Percentiles rank a stretch among this genome's conserved stretches.
Conservation (phyloP, 2,888 invertebrate genomes). For the Standfussiana lucernea region DNA sequence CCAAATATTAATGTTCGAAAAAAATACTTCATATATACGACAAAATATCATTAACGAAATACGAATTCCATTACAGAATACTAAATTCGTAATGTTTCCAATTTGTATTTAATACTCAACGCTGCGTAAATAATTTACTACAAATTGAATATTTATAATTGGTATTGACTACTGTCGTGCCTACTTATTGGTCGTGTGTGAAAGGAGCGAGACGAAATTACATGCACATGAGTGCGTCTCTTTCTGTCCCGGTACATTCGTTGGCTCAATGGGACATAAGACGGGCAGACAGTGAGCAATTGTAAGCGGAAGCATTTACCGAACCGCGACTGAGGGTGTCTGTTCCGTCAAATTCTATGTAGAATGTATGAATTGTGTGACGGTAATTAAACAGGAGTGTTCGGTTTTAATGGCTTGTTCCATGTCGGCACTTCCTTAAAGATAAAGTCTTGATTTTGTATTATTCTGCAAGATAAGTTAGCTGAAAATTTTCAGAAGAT, state of each 20-base stretch:
- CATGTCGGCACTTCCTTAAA: background rate
- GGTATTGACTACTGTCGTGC: constrained; percentile 40
- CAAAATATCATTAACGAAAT: constrained; percentile 27
- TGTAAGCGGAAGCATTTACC: constrained; percentile 70
- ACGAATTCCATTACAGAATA: constrained; percentile 47
- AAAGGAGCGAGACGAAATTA: constrained; percentile 55
- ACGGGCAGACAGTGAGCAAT: constrained; percentile 69
- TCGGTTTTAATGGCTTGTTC: background rate
- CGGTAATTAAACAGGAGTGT: constrained; percentile 38
- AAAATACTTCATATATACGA: constrained; percentile 5
- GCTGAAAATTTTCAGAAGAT: background rate
- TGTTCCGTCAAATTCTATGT: constrained; percentile 40
- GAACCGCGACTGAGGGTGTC: constrained; percentile 50
- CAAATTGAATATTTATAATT: constrained; percentile 52
- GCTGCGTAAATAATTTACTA: constrained; percentile 46
- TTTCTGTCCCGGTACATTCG: constrained; percentile 57
- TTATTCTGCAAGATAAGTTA: background rate
- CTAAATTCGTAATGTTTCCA: constrained; percentile 28
- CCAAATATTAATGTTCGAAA: background rate
- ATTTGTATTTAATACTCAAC: constrained; percentile 37
- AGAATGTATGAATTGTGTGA: constrained; percentile 35
- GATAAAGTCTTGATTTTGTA: background rate
- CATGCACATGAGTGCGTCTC: constrained; percentile 60
- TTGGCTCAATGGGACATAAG: constrained; percentile 60
- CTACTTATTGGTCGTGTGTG: constrained; percentile 43